phyloP scores from a whole-genome alignment of 2,113 vertebrate genomes.

The Australoheros scitulus region DNA sequence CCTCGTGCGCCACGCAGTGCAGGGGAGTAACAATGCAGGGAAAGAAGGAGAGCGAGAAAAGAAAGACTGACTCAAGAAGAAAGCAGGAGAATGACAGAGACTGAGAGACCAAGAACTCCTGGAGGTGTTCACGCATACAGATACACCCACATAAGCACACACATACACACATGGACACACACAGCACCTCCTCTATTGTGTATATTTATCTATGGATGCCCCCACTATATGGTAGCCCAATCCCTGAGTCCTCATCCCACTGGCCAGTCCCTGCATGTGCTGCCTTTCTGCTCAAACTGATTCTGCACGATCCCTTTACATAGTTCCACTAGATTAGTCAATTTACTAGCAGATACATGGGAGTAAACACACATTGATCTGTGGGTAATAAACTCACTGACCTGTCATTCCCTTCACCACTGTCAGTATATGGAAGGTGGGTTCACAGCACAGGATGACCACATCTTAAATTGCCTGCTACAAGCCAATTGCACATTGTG shows the following conservation, averaged over 20 bases:
- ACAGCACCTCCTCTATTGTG: slow-evolving; percentile 69
- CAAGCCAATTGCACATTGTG: not conserved
- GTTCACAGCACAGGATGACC: not conserved
- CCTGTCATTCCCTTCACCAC: slow-evolving; percentile 12
- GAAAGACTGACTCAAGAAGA: slow-evolving; percentile 56
- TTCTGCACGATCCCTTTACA: slow-evolving; percentile 73
- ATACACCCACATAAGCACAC: slow-evolving; percentile 12
- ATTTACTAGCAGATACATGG: slow-evolving; percentile 34
- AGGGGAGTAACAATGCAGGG: slow-evolving; percentile 73
- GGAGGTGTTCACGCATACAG: slow-evolving; percentile 59
- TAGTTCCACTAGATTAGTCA: slow-evolving; percentile 41
- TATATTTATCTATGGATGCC: slow-evolving; percentile 76
- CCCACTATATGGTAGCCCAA: slow-evolving; percentile 48
- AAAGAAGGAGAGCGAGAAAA: slow-evolving; percentile 13
- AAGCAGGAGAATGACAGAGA: slow-evolving; percentile 32
- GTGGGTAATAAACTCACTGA: slow-evolving; percentile 27
- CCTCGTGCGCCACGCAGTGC: slow-evolving; percentile 89
- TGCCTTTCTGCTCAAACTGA: slow-evolving; percentile 58
- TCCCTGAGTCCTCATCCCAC: slow-evolving; percentile 34
- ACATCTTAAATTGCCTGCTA: not conserved
- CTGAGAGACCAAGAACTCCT: slow-evolving; percentile 56
- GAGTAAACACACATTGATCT: not conserved
- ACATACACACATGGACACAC: slow-evolving; percentile 17
- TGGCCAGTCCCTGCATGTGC: slow-evolving; percentile 67
- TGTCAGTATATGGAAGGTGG: slow-evolving; percentile 20